Base-by-base conservation (phyloP, 2,113 vertebrate genomes). In the Trachemys scripta region DNA sequence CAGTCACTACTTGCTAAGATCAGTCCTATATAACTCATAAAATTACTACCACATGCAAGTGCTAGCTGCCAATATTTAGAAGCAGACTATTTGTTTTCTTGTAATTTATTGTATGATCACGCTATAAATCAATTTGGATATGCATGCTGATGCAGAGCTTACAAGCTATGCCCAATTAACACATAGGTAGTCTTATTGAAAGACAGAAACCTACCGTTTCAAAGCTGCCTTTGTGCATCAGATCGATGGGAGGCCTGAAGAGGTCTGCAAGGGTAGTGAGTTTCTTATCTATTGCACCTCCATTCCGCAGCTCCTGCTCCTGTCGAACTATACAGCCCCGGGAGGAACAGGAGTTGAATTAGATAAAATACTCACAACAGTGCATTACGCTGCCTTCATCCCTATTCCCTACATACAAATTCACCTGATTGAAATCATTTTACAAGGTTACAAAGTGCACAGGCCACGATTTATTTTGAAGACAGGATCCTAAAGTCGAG, bases 181-280 rank as follows among this genome's bases (percentile, higher is more conserved):
- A 53, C 6, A 2, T 1, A 50, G 49, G n/a, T 3, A 92, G 80
- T 1, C 81, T 42, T 89, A 51, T 4, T 35, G 49, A 29, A 59
- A 29, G 2, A 38, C 29, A 93, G 50, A 31, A 91, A 95, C 99
- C 98, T 97, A 99, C 99, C 94, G 99, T 99, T 98, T 99, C 99
- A 98, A 99, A 99, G 98, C 99, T 99, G 98, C 99, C 99, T 98
- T 99, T 99, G 98, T 99, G 99, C 99, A 99, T 99, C 97, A 99
- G 98, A 96, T 99, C 99, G 94, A 99, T 99, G 89, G 99, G 99
- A 83, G 99, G 99, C 91, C 99, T 99, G 98, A 99, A 99, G 50
- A 99, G 99, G 97, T 99, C 99, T 85, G 99, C 99, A 96, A 99
- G 97, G 6, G 99, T 99, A 85, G 99, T 99, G 65, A 99, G 98